These are phyloP conservation scores for Margarornis squamiger DNA, from an alignment of 2,797 vertebrate genomes.

Conservation along the genomic window DNA sequence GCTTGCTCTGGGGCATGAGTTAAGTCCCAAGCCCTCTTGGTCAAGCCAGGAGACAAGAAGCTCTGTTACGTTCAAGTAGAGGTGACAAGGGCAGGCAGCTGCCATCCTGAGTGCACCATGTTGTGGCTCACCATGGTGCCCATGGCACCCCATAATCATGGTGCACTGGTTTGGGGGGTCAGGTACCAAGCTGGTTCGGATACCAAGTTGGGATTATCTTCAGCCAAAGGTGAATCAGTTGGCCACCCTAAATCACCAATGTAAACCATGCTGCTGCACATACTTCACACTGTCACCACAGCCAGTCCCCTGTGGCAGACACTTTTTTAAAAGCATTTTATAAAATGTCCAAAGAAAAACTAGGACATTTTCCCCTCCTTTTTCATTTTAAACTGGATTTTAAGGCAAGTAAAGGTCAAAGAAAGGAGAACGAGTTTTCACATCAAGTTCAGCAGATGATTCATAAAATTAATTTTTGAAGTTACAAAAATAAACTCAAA, in stretches of 20 bases:
- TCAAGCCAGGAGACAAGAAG: not conserved
- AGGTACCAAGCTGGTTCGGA: too few relatives aligned
- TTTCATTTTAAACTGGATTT: not conserved
- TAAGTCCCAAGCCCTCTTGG: not conserved
- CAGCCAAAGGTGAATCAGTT: not conserved
- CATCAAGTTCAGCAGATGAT: not conserved
- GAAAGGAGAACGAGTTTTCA: not conserved
- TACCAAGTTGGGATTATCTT: not conserved
- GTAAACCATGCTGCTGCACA: not conserved
- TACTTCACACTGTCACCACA: rapidly evolving
- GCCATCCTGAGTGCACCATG: rapidly evolving
- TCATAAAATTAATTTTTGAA: constrained; percentile 3
- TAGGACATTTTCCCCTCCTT: not conserved
- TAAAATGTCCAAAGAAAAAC: not conserved
- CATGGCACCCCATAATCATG: rapidly evolving
- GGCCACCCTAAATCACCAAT: rapidly evolving
- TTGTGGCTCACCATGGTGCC: not conserved
- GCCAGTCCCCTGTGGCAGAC: not conserved
- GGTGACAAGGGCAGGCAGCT: not conserved
- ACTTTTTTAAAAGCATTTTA: not conserved
- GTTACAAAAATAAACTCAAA: not conserved
- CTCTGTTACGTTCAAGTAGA: not conserved
- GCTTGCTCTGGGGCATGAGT: rapidly evolving
- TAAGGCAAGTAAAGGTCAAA: not conserved
- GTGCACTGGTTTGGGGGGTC: not conserved